A percentile compares a stretch with the other conserved stretches of the same genome.
phyloP scores from a whole-genome alignment of 2,888 invertebrate genomes.

The Lagria hirta region DNA sequence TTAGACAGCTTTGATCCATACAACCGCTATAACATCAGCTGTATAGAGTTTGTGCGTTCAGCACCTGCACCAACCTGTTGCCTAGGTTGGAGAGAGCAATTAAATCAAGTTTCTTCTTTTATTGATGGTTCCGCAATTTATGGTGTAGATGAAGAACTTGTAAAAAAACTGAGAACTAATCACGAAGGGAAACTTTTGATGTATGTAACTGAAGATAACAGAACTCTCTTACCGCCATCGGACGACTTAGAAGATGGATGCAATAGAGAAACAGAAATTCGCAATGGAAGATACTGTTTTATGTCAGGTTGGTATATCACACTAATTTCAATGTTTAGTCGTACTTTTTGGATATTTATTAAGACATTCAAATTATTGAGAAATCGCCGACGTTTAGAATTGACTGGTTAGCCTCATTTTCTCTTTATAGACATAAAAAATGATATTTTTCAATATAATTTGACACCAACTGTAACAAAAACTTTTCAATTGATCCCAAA shows the following conservation, averaged over 20 bases:
- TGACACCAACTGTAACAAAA: too few species aligned
- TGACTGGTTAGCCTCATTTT: too few species aligned
- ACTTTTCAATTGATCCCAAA: too few species aligned
- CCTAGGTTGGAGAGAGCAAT: constrained; percentile 78
- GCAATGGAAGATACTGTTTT: constrained; percentile 78
- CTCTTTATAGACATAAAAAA: too few species aligned
- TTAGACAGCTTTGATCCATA: constrained; percentile 66
- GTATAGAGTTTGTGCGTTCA: constrained; percentile 84
- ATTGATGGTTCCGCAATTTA: constrained; percentile 86
- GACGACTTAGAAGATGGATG: constrained; percentile 74
- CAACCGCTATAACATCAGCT: constrained; percentile 65
- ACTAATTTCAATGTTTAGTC: constrained; percentile 1
- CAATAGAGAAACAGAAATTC: constrained; percentile 67
- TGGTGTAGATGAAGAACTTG: constrained; percentile 62
- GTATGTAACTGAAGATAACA: constrained; percentile 63
- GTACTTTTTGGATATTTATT: too few species aligned
- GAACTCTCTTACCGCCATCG: constrained; percentile 71
- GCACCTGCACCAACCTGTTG: constrained; percentile 76
- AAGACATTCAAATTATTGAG: too few species aligned
- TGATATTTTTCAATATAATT: too few species aligned
- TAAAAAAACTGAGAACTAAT: constrained; percentile 56
- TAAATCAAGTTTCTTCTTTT: constrained; percentile 80
- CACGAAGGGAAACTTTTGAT: constrained; percentile 66
- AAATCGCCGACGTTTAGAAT: too few species aligned
- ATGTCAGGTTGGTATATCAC: constrained; percentile 61